phyloP scores from a whole-genome alignment of 2,113 vertebrate genomes.

The Oncorhynchus nerka region DNA sequence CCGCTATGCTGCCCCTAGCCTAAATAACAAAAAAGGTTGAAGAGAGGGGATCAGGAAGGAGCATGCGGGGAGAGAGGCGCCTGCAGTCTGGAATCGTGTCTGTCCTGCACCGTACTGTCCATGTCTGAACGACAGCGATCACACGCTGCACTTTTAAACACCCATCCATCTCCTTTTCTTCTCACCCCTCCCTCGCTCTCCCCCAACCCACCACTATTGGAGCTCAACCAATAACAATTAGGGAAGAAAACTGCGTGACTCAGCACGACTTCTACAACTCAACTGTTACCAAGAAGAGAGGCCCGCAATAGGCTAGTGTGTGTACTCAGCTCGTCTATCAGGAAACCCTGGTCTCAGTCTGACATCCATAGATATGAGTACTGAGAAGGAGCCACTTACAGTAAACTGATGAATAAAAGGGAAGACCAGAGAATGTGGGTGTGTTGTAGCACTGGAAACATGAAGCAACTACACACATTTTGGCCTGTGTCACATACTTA shows the following conservation, averaged over 20 bases:
- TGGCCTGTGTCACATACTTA: no score
- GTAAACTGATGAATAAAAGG: no score
- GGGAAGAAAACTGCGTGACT: background rate
- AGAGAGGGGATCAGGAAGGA: conserved; percentile 1
- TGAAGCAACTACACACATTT: no score
- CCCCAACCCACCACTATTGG: conserved; percentile 16
- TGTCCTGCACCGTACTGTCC: conserved; percentile 11
- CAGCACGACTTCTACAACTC: background rate
- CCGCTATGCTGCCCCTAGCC: background rate
- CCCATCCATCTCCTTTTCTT: background rate
- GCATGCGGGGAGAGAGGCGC: background rate
- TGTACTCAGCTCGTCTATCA: background rate
- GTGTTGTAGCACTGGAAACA: no score
- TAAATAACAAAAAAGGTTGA: background rate
- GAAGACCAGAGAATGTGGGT: no score
- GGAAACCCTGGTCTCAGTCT: background rate
- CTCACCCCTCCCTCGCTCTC: conserved; percentile 1
- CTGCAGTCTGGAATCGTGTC: conserved; percentile 17
- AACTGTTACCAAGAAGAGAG: background rate
- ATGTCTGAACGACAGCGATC: conserved; percentile 26
- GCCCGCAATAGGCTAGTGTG: background rate
- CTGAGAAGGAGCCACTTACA: no score
- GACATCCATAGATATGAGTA: background rate
- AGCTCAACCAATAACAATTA: background rate
- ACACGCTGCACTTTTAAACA: conserved; percentile 23